phyloP scores from a whole-genome alignment of 2,888 invertebrate species.

The Eudemis profundana region DNA sequence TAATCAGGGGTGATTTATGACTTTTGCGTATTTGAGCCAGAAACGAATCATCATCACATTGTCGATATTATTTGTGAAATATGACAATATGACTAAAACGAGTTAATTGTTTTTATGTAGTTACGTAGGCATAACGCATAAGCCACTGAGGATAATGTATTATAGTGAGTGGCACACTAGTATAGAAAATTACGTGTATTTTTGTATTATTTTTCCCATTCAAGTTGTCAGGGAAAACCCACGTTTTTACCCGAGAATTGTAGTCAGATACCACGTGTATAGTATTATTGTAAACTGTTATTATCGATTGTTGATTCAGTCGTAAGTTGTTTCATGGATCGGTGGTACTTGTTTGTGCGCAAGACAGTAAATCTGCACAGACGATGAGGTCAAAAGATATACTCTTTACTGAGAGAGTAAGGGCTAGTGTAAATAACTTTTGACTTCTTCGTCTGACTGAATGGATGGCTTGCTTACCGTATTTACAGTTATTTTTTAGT shows the following conservation, averaged over 20 bases:
- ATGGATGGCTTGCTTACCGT: neutral
- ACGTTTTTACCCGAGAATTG: slow-evolving; percentile 26
- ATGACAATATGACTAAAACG: neutral
- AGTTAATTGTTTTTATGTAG: neutral
- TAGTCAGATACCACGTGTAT: neutral
- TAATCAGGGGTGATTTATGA: too few relatives aligned
- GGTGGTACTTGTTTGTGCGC: neutral
- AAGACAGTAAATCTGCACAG: neutral
- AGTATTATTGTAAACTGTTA: slow-evolving; percentile 2
- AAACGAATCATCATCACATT: too few relatives aligned
- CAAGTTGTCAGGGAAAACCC: slow-evolving; percentile 38
- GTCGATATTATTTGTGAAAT: neutral
- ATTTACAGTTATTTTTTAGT: neutral
- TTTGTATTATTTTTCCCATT: slow-evolving; percentile 35
- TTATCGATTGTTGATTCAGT: slow-evolving; percentile 23
- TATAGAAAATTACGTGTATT: slow-evolving; percentile 58
- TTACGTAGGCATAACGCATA: slow-evolving; percentile 15
- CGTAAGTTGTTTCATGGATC: slow-evolving; percentile 1
- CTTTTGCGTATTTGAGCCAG: too few relatives aligned
- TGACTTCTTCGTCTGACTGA: neutral
- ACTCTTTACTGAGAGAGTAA: neutral
- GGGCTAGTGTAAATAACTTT: neutral
- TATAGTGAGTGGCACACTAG: slow-evolving; percentile 78
- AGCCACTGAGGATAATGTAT: neutral
- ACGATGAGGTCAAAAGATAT: neutral